Conservation (phyloP, 2,113 vertebrate genomes). For the Petromus typicus region DNA sequence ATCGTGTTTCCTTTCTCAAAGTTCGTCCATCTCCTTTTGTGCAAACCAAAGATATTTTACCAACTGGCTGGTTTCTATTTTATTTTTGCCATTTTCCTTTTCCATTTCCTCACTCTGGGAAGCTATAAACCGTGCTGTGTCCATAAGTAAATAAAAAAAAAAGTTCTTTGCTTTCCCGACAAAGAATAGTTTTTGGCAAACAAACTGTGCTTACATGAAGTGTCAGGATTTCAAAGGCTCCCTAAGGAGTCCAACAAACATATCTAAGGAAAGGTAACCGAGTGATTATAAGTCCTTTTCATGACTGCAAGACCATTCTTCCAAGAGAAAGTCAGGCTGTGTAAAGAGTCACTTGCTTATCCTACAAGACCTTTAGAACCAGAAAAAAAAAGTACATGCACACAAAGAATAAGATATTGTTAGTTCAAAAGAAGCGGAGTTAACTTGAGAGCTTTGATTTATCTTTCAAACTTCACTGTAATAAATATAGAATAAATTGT, state of each 20-base stretch:
- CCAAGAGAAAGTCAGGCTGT: conserved; percentile 65
- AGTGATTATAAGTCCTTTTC: conserved; percentile 75
- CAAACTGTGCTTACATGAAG: conserved; percentile 54
- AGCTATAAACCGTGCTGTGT: conserved; percentile 66
- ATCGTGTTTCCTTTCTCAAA: neutral
- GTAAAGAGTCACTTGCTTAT: conserved; percentile 76
- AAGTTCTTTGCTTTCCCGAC: conserved; percentile 68
- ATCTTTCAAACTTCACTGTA: conserved; percentile 37
- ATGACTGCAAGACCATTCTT: conserved; percentile 68
- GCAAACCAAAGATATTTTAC: conserved; percentile 61
- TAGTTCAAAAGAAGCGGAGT: conserved; percentile 45
- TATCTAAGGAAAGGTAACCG: conserved; percentile 77
- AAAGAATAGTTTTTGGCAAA: conserved; percentile 81
- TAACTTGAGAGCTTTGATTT: conserved; percentile 42
- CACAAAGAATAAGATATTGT: conserved; percentile 39
- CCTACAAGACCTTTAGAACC: conserved; percentile 54
- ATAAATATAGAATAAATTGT: neutral
- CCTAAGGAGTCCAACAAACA: conserved; percentile 80
- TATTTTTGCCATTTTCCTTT: conserved; percentile 73
- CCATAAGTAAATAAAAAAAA: conserved; percentile 74
- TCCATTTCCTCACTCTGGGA: conserved; percentile 71
- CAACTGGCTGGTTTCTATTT: conserved; percentile 67
- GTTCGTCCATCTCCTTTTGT: neutral
- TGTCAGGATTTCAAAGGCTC: conserved; percentile 83
- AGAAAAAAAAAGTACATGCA: neutral